phyloP scores from a whole-genome alignment of 2,797 vertebrate genomes.

The Sphaeramia orbicularis region DNA sequence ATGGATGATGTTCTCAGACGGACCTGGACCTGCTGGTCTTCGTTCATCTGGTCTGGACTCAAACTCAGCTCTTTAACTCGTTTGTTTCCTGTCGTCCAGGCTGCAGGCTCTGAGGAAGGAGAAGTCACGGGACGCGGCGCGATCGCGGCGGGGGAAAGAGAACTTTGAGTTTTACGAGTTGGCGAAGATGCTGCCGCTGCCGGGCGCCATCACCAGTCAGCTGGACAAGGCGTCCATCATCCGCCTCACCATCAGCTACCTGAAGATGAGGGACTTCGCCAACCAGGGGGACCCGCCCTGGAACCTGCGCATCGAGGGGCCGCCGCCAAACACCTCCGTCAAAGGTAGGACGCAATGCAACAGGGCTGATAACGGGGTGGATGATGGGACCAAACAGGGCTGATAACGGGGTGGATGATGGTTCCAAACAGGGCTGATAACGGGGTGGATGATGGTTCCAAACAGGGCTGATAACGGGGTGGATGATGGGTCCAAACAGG shows the following conservation, averaged over 20 bases:
- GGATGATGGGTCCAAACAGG: no score
- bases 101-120: slow-evolving; percentile 99
- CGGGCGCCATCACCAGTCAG: slow-evolving; percentile 97
- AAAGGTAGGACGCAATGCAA: slow-evolving; percentile 93
- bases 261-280: slow-evolving; percentile 99
- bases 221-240: slow-evolving; percentile 99
- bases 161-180: slow-evolving; percentile 99
- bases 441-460: no score
- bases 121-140: slow-evolving; percentile 96
- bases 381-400: no score
- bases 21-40: no score
- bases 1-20: no score
- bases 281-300: slow-evolving; percentile 97
- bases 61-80: background rate
- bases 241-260: slow-evolving; percentile 98
- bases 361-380: no score
- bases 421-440: no score
- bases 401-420: no score
- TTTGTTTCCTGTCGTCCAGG: slow-evolving; percentile 72
- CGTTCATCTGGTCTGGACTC: no score
- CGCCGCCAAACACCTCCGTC: slow-evolving; percentile 97
- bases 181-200: slow-evolving; percentile 97
- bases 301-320: slow-evolving; percentile 96
- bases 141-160: slow-evolving; percentile 96
- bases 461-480: no score